Evolutionary conservation across 1,140 invertebrate species (phyloP).

Genomic region (Temnothorax longispinosus): DNA sequence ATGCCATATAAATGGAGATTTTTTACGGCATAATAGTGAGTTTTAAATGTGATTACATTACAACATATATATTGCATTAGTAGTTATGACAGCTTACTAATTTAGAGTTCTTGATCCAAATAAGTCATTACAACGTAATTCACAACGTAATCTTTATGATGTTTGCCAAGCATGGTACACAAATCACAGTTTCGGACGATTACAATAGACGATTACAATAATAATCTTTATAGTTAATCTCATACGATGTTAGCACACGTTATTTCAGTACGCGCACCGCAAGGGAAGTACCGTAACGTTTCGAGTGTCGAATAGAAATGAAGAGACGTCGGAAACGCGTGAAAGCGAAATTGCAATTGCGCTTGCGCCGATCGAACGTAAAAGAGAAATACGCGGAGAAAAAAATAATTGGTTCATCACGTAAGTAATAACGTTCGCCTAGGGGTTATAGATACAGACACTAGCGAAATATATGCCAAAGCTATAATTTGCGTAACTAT

Average conservation of each 20-base stretch:
- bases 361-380: conserved; percentile 35
- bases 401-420: not conserved
- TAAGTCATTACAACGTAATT: not conserved
- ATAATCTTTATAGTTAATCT: not conserved
- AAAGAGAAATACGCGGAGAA: not conserved
- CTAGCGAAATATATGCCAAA: not conserved
- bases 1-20: not conserved
- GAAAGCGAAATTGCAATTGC: not conserved
- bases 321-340: not conserved
- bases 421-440: not conserved
- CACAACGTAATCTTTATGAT: not conserved
- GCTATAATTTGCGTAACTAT: conserved; percentile 3
- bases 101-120: not conserved
- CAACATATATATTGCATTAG: not conserved
- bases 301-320: conserved; percentile 14
- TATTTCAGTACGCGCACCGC: not conserved
- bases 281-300: not conserved
- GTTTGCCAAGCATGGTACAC: not conserved
- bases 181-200: not conserved
- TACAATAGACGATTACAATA: not conserved
- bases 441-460: too few species aligned
- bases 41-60: not conserved
- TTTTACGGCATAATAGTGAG: not conserved
- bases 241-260: not conserved
- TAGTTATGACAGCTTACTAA: not conserved